Evolutionary conservation across 2,113 vertebrate species (phyloP), one percentile per base, ranked within the genome.

Genomic region (Pachyramphus minor): DNA sequence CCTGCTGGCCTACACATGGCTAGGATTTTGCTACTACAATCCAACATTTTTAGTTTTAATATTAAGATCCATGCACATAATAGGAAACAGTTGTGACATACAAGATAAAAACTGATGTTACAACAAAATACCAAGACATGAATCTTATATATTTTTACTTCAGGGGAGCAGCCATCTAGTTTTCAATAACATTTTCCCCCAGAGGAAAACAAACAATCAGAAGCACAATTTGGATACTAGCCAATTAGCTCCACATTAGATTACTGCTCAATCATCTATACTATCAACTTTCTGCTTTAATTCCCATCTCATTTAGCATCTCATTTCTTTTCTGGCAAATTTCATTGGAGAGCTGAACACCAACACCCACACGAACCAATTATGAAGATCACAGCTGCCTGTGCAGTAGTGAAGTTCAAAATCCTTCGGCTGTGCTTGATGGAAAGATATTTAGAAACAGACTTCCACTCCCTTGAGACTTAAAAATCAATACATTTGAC

Each of bases 201-300:
- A 52, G 72, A 90, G 67, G 71, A 91, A 96, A 95, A 87, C 45
- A 94, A 94, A 85, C 71, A 91, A 95, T 87, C 92, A 76, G 44
- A 77, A 91, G 63, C 63, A 83, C 39, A 85, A 62, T 94, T 88
- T 95, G 95, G 90, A 95, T 91, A 83, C 53, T 27, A 94, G 90
- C 87, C 94, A 95, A 77, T 91, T 85, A 96, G 90, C 81, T 85
- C 86, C 71, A 74, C 78, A 77, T 95, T 94, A 90, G 82, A 96
- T 91, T 97, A 95, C 78, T 73, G 64, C 75, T 90, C 94, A 94
- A 94, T 90, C 89, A 94, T 93, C 83, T 90, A 71, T 50, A 94
- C 67, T 80, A 79, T 6, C 75, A 95, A 71, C 90, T 94, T 90
- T 64, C 90, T 88, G 31, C 59, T 96, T 93, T 92, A 94, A 93